Evolutionary conservation across 1,140 invertebrate genomes (phyloP), one percentile per base, ranked within the genome.

Genomic region (Drosophila rhopaloa): DNA sequence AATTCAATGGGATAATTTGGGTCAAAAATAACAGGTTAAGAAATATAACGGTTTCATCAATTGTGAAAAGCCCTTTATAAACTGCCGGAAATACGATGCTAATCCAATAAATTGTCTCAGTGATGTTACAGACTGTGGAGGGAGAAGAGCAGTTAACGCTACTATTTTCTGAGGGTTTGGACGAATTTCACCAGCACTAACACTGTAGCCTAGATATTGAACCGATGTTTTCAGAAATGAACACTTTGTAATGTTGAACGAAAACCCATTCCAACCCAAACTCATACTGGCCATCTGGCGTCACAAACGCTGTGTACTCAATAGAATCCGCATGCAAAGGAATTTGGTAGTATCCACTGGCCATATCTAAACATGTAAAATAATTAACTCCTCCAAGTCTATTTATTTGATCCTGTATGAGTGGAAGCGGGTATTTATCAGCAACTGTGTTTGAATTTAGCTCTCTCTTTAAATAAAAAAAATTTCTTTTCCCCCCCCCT

Each of bases 11-110:
- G 35, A 29, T n/a, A 29, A 13, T 48, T 24, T n/a, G 24, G 47
- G 24, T 37, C 35, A 10, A 37, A 46, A 10, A 46, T 46, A 19
- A 24, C 29, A n/a, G n/a, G 29, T 29, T 16, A 16, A 46, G 44
- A 13, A 40, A 50, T 40, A 60, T n/a, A 50, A 14, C 5, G 57
- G 57, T 48, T 62, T 54, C 27, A 41, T 32, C 7, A 53, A 29
- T 14, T 43, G 27, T 11, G 38, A 53, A 40, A 53, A 53, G 2
- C 16, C 9, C 1, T 32, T 2, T 6, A 24, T n/a, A 48, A 48
- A 38, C 14, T 47, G 41, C 10, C 41, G 44, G n/a, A 38, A 47
- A 14, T 57, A 57, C 16, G 55, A 57, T 7, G 44, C 32, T 13
- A 38, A 14, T 8, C 43, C 44, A 27, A 59, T 59, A n/a, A 59